Evolutionary conservation across 1,140 invertebrate genomes (phyloP), one percentile per base, ranked within the genome.

Genomic region (Caenorhabditis brenneri): DNA sequence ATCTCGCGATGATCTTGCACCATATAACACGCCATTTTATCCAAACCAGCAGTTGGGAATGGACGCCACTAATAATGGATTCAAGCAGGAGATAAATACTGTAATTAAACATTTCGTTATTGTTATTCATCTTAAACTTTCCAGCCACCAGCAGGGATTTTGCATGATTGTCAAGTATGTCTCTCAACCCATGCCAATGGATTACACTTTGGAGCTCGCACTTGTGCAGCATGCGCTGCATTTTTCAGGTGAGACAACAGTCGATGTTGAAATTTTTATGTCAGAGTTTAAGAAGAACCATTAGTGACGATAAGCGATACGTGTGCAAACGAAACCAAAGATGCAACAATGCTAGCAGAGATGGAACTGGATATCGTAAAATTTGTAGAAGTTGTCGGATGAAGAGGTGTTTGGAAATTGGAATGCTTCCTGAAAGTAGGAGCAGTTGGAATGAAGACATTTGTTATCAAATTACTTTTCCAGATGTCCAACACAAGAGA

Each of bases 351-450:
- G 60, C 65, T 19, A 74, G 65, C 22, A 33, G 65, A 10, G 65
- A 74, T 46, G 87, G 87, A 2, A 84, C 86, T 29, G 87, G 87
- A 29, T 88, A 88, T 53, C 83, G 87, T 16, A 88, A 88, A 58
- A 88, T 88, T 27, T 88, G 87, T 36, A 86, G 87, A 16, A 83
- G 85, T 49, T 88, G 87, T 31, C 51, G 87, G 19, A 88, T 88
- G 85, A 88, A 88, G 31, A 55, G 87, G 36, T 88, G 87, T 27
- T 29, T 88, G 27, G 87, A 88, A 39, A 86, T 88, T 79, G 87
- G 87, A 36, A 88, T 88, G 87, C 60, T 88, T 19, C 87, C 87
- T 19, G 87, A 88, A 80, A 88, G 87, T 88, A 65, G 87, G 87
- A 86, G 5, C 12, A 29, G 7, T 33, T 27, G 33, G 27, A 46